Percentiles rank a stretch among this genome's conserved stretches.
These are phyloP conservation scores for Amiota minor DNA, from an alignment of 2,888 invertebrate species.

Conservation along the genomic window DNA sequence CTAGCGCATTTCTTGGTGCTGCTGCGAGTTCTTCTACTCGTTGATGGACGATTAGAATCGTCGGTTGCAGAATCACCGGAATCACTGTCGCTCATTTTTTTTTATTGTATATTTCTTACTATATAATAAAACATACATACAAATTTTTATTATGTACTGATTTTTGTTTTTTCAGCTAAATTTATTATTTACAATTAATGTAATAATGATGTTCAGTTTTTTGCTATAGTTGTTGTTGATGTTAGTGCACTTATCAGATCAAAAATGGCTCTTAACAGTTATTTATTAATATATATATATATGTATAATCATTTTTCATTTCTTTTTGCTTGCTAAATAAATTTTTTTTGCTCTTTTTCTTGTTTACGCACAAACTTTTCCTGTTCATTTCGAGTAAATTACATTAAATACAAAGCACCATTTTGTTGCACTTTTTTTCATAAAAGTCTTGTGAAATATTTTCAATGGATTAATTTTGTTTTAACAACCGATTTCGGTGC, in stretches of 20 bases:
- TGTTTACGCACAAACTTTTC: slow-evolving; percentile 21
- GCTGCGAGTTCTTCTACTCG: slow-evolving; percentile 41
- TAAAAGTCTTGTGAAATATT: neutral
- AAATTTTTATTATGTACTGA: neutral
- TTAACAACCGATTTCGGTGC: slow-evolving; percentile 9
- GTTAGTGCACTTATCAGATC: slow-evolving; percentile 19
- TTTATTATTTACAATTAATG: neutral
- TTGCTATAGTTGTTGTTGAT: too few relatives aligned
- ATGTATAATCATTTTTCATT: neutral
- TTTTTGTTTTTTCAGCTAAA: slow-evolving; percentile 3
- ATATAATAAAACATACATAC: slow-evolving; percentile 3
- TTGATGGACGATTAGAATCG: slow-evolving; percentile 57
- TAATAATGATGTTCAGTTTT: neutral
- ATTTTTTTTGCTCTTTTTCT: neutral
- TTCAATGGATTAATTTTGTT: neutral
- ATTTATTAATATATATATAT: too few relatives aligned
- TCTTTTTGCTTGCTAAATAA: slow-evolving; percentile 4
- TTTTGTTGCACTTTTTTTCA: slow-evolving; percentile 10
- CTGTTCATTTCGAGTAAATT: neutral
- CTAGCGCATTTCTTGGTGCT: slow-evolving; percentile 40
- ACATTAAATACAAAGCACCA: neutral
- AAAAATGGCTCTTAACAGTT: neutral
- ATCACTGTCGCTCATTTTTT: slow-evolving; percentile 22
- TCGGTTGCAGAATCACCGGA: slow-evolving; percentile 11
- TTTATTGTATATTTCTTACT: neutral